These are phyloP conservation scores for Condylostylus longicornis DNA, from an alignment of 1,140 invertebrate genomes.

Conservation along the genomic window DNA sequence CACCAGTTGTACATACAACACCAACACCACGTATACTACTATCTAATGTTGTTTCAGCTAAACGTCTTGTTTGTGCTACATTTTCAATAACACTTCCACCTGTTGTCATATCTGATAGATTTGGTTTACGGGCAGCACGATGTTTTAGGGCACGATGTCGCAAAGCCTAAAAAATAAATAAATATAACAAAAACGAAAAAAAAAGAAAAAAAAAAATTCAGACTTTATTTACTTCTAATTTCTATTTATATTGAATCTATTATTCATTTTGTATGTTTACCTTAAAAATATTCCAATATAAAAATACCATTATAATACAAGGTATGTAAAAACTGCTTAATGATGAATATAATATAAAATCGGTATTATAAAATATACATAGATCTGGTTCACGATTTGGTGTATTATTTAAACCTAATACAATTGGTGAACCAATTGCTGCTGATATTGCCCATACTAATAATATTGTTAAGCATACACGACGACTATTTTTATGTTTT, in stretches of 20 bases:
- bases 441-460: slow-evolving; percentile 92
- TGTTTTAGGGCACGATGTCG: slow-evolving; percentile 69
- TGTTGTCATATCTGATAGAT: slow-evolving; percentile 51
- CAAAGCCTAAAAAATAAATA: slow-evolving; percentile 37
- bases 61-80: slow-evolving; percentile 59
- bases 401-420: slow-evolving; percentile 86
- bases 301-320: slow-evolving; percentile 95
- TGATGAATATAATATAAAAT: slow-evolving; percentile 96
- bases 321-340: slow-evolving; percentile 98
- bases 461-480: slow-evolving; percentile 90
- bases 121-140: slow-evolving; percentile 54
- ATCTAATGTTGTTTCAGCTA: slow-evolving; percentile 66
- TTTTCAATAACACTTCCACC: slow-evolving; percentile 79
- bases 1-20: slow-evolving; percentile 39
- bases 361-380: slow-evolving; percentile 93
- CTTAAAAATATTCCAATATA: slow-evolving; percentile 97
- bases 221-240: too few species aligned
- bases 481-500: slow-evolving; percentile 91
- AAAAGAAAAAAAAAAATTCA: too few species aligned
- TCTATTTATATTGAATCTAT: too few species aligned
- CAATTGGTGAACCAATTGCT: slow-evolving; percentile 93
- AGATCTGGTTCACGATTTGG: slow-evolving; percentile 57
- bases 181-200: background rate
- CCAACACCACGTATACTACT: slow-evolving; percentile 41
- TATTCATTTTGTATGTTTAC: slow-evolving; percentile 35